These are phyloP conservation scores for Cygnus atratus DNA, from an alignment of 2,113 vertebrate genomes.

Conservation along the genomic window DNA sequence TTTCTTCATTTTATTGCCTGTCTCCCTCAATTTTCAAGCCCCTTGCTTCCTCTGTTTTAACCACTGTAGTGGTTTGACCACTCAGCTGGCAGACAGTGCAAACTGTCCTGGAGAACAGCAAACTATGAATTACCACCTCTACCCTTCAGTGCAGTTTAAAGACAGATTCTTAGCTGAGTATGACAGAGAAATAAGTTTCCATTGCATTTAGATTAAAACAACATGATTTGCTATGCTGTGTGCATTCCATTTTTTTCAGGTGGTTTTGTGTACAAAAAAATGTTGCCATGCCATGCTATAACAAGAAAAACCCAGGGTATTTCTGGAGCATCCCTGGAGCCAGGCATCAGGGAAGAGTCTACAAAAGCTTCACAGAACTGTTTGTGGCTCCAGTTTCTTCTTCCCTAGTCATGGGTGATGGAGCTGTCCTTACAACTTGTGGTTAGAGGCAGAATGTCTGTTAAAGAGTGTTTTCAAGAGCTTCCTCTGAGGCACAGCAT, in stretches of 20 bases:
- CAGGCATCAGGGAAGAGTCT: not conserved
- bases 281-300: accelerated
- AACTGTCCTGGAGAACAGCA: not conserved
- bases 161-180: not conserved
- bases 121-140: not conserved
- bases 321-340: not conserved
- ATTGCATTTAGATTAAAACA: not conserved
- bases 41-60: not conserved
- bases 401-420: not conserved
- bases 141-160: not conserved
- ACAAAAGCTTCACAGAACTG: not conserved
- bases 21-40: not conserved
- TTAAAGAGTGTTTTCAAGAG: not conserved
- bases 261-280: not conserved
- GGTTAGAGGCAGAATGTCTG: not conserved
- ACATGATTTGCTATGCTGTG: not conserved
- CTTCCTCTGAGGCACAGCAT: not conserved
- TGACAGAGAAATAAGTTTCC: not conserved
- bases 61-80: not conserved
- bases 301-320: not conserved
- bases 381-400: not conserved
- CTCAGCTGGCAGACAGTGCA: not conserved
- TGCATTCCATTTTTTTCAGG: not conserved
- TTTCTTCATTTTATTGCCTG: not conserved
- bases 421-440: not conserved